Evolutionary conservation across 2,113 vertebrate species (phyloP), one percentile per base, ranked within the genome.

Genomic region (Rallus limicola): DNA sequence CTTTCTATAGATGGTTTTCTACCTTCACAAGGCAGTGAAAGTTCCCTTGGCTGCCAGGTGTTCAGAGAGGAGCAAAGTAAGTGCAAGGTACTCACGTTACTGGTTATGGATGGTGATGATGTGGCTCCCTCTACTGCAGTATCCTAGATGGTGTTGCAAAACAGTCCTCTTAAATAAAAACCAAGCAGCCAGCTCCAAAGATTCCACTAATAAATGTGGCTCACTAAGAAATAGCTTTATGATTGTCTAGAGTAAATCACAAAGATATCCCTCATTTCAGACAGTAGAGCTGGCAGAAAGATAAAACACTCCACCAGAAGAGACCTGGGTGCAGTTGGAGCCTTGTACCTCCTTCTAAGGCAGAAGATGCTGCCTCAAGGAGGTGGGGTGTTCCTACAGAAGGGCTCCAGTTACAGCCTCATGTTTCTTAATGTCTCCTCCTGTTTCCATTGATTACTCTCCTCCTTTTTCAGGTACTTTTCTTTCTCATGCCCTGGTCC

Each of bases 41-140:
- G 38, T 46, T 88, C 28, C 25, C 10, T 38, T 55, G 38, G 58
- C 67, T 69, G n/a, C 50, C 50, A 34, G 19, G 19, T 5, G n/a
- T 56, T 64, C 24, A 31, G 4, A 0, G 56, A 65, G 52, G 16
- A 82, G 29, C 34, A 40, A 69, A 65, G 31, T 7, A 85, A 74
- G 44, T 34, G 50, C 42, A 56, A 8, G 6, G 42, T 60, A 34
- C 28, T 36, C 55, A 31, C 10, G 5, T 26, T 34, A 42, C 20
- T 3, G 5, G 17, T 75, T 44, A n/a, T 9, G 50, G 83, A 86
- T 74, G 85, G 33, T 91, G 94, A 84, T 92, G 76, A 76, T 82
- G 86, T 84, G 84, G 93, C 95, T 95, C 94, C 95, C 94, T 89
- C 95, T 97, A 20, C 94, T 92, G 96, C 80, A 82, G 44, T 10